phyloP scores from a whole-genome alignment of 2,113 vertebrate genomes.

The Mastomys coucha region DNA sequence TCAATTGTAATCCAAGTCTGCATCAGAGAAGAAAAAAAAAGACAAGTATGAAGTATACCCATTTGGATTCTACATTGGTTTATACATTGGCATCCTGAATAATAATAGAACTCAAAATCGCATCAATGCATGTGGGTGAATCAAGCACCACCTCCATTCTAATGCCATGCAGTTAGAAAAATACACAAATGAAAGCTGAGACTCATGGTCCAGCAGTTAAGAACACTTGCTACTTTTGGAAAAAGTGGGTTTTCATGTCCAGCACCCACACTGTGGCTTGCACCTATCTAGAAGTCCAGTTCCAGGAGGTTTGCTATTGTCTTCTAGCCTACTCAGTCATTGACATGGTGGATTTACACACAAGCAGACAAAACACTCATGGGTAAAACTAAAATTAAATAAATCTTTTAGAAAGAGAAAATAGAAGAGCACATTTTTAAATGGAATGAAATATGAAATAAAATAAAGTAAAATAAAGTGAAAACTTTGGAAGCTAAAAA shows the following conservation, averaged over 20 bases:
- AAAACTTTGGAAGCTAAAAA: neutral
- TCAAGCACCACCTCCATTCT: neutral
- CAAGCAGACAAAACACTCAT: neutral
- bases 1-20: neutral
- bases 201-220: neutral
- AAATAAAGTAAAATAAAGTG: neutral
- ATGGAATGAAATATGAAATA: neutral
- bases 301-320: neutral
- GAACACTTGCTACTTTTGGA: neutral
- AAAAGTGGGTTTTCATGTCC: neutral
- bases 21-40: conserved; percentile 29
- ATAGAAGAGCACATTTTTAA: neutral
- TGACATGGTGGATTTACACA: neutral
- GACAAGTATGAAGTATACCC: neutral
- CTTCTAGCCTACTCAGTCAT: neutral
- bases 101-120: neutral
- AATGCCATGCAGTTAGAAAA: neutral
- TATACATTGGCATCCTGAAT: neutral
- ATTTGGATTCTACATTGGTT: conserved; percentile 51
- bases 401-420: neutral
- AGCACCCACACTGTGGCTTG: neutral
- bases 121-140: conserved; percentile 11
- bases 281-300: neutral
- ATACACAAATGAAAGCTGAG: neutral
- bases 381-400: neutral